Conservation (phyloP, 2,797 vertebrate genomes). For the Peromyscus melanophrys region DNA sequence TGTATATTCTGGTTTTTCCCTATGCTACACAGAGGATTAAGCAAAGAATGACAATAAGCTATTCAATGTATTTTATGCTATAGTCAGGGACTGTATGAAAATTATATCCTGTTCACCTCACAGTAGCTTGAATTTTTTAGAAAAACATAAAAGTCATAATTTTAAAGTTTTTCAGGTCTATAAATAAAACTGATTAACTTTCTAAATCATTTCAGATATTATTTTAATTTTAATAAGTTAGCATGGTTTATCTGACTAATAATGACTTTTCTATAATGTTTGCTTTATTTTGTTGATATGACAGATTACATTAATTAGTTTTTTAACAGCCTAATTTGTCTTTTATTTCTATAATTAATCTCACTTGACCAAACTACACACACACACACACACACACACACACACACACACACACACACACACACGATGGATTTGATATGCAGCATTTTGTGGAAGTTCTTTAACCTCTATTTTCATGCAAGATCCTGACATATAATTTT, state of each 20-base stretch:
- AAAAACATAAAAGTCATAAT: constrained; percentile 27
- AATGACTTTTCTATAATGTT: constrained; percentile 37
- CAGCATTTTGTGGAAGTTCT: not conserved
- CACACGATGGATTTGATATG: not conserved
- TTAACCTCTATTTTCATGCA: not conserved
- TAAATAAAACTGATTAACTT: constrained; percentile 57
- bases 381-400: not conserved
- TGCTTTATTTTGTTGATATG: constrained; percentile 26
- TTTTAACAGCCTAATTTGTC: not conserved
- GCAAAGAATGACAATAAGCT: not conserved
- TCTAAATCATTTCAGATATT: constrained; percentile 26
- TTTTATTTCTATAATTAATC: constrained; percentile 3
- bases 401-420: no score
- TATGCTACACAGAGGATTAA: not conserved
- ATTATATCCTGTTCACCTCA: not conserved
- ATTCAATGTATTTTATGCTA: constrained; percentile 21
- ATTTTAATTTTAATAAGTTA: constrained; percentile 46
- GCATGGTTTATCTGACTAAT: not conserved
- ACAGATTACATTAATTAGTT: not conserved
- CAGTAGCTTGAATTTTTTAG: not conserved
- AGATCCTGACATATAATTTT: not conserved
- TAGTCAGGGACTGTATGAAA: not conserved
- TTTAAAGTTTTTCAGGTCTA: not conserved
- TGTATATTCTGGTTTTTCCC: not conserved
- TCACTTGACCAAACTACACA: not conserved